These are phyloP conservation scores for Cydia splendana DNA, from an alignment of 1,140 invertebrate species.

Conservation along the genomic window DNA sequence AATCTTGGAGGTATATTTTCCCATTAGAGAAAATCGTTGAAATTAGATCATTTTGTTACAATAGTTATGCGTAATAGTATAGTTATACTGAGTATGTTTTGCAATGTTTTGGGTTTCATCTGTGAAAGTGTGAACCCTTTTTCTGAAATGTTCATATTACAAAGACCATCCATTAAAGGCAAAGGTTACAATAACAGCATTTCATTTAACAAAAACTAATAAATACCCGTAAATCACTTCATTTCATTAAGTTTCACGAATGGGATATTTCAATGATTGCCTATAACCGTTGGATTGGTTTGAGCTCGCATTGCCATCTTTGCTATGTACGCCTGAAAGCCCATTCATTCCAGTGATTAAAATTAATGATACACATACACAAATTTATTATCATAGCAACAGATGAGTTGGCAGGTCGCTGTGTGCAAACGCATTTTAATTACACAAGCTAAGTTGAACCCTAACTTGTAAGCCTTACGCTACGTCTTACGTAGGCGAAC, in stretches of 20 bases:
- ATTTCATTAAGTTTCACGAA: conserved; percentile 1
- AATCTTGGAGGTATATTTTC: too few relatives aligned
- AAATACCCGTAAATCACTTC: background rate
- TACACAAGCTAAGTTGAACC: background rate
- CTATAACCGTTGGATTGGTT: conserved; percentile 11
- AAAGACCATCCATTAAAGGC: background rate
- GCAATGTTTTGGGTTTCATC: too few relatives aligned
- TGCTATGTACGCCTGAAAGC: conserved; percentile 16
- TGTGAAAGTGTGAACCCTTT: too few relatives aligned
- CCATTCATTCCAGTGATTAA: background rate
- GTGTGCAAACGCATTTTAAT: background rate
- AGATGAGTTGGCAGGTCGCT: background rate
- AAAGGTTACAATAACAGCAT: background rate
- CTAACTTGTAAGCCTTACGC: background rate
- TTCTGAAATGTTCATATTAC: too few relatives aligned
- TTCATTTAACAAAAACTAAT: background rate
- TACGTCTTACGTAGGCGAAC: too few relatives aligned
- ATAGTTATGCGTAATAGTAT: too few relatives aligned
- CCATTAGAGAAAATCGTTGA: too few relatives aligned
- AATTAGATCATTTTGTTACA: too few relatives aligned
- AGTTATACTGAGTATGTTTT: too few relatives aligned
- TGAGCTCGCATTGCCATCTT: background rate
- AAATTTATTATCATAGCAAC: conserved; percentile 15
- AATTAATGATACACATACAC: conserved; percentile 8
- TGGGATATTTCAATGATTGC: background rate